Evolutionary conservation across 2,888 invertebrate species (phyloP), one percentile per base, ranked within the genome.

Genomic region (Heliconius erato): DNA sequence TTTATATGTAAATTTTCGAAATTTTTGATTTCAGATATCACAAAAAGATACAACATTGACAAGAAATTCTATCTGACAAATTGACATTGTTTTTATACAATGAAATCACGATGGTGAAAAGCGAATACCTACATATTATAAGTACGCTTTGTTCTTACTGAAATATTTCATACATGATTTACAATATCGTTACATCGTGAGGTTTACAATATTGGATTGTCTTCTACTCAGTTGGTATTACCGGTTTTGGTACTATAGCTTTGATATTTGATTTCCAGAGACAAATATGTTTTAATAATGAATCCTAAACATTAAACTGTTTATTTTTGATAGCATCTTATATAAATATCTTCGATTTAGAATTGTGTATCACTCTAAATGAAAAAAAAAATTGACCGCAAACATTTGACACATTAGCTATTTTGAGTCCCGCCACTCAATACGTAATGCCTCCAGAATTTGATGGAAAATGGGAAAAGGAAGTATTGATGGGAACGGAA

Each of bases 91-190:
- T 63, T 59, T 16, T 14, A 40, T 9, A 35, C 32, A n/a, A 63
- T 12, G 35, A 35, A 76, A 32, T 63, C n/a, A 54, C 54, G 32
- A 32, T 32, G 32, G 32, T 3, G 32, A 32, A 32, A 32, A 32
- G 6, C 32, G 11, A 32, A 32, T 59, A 14, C 6, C n/a, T n/a
- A n/a, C 5, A n/a, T 71, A 54, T 11, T 23, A 71, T 12, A n/a
- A n/a, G 12, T 72, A 63, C 35, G 76, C 76, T 76, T 76, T 76
- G 35, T 76, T 76, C 35, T 76, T 63, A 63, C 35, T 63, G 4
- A 76, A 35, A 76, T 63, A 63, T n/a, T n/a, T 35, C n/a, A 35
- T 76, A 76, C 16, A 63, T 9, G 67, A 67, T 67, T 67, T 40
- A 40, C 40, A 40, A 40, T 11, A 40, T 40, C 40, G 59, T 35